A percentile compares a stretch with the other conserved stretches of the same genome.
Evolutionary conservation across 1,140 invertebrate genomes (phyloP).

Genomic region (Apis mellifera): DNA sequence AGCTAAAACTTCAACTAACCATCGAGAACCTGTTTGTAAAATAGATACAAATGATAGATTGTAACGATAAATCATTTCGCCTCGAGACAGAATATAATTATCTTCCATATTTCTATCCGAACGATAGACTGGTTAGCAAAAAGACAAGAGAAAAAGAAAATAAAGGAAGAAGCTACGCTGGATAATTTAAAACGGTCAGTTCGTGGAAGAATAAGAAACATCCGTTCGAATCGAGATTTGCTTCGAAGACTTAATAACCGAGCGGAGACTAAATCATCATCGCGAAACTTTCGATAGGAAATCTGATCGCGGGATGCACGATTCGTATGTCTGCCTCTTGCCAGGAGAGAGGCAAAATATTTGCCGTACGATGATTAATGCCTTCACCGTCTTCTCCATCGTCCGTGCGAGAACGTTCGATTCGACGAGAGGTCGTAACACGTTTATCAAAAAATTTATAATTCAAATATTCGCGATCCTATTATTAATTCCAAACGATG

Average conservation of each 20-base stretch:
- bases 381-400: too few relatives aligned
- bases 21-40: neutral
- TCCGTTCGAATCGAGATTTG: too few relatives aligned
- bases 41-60: neutral
- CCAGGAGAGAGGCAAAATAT: neutral
- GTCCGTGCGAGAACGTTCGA: too few relatives aligned
- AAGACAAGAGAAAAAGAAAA: neutral
- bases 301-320: neutral
- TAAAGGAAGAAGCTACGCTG: too few relatives aligned
- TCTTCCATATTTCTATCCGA: neutral
- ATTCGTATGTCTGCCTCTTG: too few relatives aligned
- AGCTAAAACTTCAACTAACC: neutral
- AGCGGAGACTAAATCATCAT: constrained; percentile 3
- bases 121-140: too few relatives aligned
- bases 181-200: neutral
- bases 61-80: neutral
- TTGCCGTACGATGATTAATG: neutral
- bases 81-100: neutral
- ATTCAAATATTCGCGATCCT: too few relatives aligned
- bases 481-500: neutral
- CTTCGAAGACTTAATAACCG: constrained; percentile 7
- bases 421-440: too few relatives aligned
- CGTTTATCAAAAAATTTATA: too few relatives aligned
- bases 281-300: neutral
- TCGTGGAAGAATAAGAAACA: too few relatives aligned